Conservation (phyloP, 1,140 invertebrate genomes). For the Anastrepha obliqua region DNA sequence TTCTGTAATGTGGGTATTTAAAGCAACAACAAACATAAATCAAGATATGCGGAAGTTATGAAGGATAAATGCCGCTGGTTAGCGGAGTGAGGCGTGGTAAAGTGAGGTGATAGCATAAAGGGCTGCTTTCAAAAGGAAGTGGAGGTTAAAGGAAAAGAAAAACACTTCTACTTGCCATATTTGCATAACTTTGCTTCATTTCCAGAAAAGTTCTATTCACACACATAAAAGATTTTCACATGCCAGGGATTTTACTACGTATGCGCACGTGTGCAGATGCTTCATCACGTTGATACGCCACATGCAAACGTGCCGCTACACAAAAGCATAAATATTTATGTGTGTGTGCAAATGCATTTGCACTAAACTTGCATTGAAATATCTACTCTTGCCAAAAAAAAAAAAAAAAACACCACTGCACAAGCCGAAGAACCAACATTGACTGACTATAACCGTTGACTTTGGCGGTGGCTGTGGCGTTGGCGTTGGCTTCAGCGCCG, state of each 20-base stretch:
- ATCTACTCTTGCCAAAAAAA: background rate
- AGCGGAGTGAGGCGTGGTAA: background rate
- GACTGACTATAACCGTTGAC: background rate
- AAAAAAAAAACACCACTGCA: background rate
- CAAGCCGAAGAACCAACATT: background rate
- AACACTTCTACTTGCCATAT: background rate
- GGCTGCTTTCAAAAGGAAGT: background rate
- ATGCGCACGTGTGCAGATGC: background rate
- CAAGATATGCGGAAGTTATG: background rate
- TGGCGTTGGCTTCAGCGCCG: background rate
- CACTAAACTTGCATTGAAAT: background rate
- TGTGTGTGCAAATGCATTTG: background rate
- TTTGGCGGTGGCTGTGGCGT: too few species aligned
- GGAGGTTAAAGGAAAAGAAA: background rate
- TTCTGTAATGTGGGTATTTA: background rate
- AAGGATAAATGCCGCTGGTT: background rate
- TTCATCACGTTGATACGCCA: slow-evolving; percentile 2
- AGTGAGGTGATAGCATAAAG: background rate
- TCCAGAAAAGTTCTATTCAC: slow-evolving; percentile 23
- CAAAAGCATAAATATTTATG: background rate
- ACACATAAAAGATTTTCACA: background rate
- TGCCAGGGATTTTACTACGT: background rate
- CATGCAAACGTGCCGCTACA: background rate
- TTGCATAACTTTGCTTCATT: slow-evolving; percentile 49
- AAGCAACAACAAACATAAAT: background rate